Evolutionary conservation across 2,113 vertebrate genomes (phyloP).

Genomic region (Cavia porcellus): DNA sequence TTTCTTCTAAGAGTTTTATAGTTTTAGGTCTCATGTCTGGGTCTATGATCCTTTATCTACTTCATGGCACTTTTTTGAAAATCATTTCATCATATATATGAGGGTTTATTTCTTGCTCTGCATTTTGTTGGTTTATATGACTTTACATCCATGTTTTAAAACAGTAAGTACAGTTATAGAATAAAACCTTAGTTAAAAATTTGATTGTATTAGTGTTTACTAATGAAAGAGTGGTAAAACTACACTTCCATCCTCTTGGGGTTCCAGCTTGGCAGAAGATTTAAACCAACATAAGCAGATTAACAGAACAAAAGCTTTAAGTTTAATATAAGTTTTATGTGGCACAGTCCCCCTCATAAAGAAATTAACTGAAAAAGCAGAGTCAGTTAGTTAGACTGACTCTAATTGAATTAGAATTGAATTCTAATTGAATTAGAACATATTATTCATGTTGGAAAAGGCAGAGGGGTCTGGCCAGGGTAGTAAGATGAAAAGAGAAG

Average conservation of each 20-base stretch:
- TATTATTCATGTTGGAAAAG: background rate
- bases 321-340: background rate
- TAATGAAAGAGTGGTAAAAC: background rate
- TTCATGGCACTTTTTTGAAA: background rate
- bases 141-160: background rate
- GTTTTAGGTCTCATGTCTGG: background rate
- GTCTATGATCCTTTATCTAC: background rate
- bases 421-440: too few relatives aligned
- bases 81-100: background rate
- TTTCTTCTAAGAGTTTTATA: background rate
- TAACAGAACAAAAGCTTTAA: background rate
- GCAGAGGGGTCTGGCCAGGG: background rate
- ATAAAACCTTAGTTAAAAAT: constrained; percentile 9
- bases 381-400: background rate
- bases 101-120: background rate
- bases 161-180: background rate
- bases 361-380: background rate
- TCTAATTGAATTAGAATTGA: too few relatives aligned
- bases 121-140: background rate
- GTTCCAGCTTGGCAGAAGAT: background rate
- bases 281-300: background rate
- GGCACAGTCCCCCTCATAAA: background rate
- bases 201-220: background rate
- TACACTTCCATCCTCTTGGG: background rate
- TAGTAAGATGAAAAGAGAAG: background rate